These are phyloP conservation scores for Oscheius sp. DNA, from an alignment of 2,888 invertebrate genomes.

Conservation along the genomic window DNA sequence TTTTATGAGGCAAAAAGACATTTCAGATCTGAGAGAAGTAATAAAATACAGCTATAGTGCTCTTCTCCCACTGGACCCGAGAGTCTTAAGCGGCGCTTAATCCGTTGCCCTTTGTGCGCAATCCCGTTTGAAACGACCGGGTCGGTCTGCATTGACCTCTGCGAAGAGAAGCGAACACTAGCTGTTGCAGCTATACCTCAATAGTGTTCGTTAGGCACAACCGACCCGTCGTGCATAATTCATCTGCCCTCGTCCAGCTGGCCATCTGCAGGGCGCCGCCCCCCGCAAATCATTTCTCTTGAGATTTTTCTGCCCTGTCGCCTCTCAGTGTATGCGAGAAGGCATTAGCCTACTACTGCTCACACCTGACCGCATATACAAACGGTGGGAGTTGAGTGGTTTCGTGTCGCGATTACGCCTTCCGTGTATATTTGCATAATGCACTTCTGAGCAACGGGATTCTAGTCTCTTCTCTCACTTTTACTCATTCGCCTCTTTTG, in stretches of 20 bases:
- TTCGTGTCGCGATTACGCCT: constrained; percentile 30
- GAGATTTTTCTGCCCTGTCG: not conserved
- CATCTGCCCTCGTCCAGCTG: constrained; percentile 14
- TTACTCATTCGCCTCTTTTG: not conserved
- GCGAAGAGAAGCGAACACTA: not conserved
- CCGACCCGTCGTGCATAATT: constrained; percentile 16
- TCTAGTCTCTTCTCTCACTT: not conserved
- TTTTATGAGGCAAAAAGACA: no score
- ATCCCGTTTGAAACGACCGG: constrained; percentile 20
- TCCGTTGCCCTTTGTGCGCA: constrained; percentile 27
- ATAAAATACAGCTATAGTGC: no score
- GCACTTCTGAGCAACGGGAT: not conserved
- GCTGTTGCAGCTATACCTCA: not conserved
- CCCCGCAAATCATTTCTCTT: not conserved
- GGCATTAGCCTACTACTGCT: not conserved
- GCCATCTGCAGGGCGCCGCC: constrained; percentile 4
- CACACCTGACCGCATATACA: constrained; percentile 16
- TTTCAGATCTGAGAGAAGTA: not conserved
- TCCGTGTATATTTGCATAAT: constrained; percentile 24
- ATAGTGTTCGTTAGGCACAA: constrained; percentile 13
- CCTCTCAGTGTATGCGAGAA: no score
- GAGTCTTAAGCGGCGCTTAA: constrained; percentile 19
- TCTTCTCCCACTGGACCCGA: no score
- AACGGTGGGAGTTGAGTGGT: constrained; percentile 20
- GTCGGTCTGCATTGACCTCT: constrained; percentile 3